Base-by-base conservation (phyloP, 1,140 invertebrate species). In the Drosophila teissieri region DNA sequence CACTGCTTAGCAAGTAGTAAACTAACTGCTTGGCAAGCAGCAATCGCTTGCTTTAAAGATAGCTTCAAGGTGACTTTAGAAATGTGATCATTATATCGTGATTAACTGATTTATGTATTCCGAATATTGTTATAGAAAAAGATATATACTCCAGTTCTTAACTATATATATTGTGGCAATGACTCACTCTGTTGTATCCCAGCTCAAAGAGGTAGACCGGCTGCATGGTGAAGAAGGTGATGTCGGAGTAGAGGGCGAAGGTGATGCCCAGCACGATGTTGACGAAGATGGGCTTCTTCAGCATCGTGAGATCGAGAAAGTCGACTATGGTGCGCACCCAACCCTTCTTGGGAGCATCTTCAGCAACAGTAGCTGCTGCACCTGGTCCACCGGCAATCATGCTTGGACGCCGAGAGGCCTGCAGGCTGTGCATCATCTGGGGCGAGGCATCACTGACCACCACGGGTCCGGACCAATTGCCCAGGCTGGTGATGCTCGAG, bases 211-310 rank as follows among this genome's bases (percentile, higher is more conserved):
- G 80, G 65, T 94, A 94, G 10, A 94, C 68, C 0, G 94, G 94
- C 52, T 94, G 93, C 52, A 94, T 56, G 11, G 93, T 94, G 69
- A 95, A 95, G 92, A 95, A 95, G 10, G 95, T 95, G 3, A 94
- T 94, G 57, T 94, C 95, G 7, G 93, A 93, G 58, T 94, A 94
- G 36, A 94, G 92, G 14, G 93, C 93, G 42, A 94, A 91, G 3
- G 93, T 92, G 65, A 94, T 93, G 37, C 94, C 94, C 49, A 94
- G 81, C 52, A 94, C 92, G 8, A 95, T 94, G 70, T 95, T 95
- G 3, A 95, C 92, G 58, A 94, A 95, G 2, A 94, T 92, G 14
- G 92, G 85, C 67, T 95, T 93, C 90, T 94, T 94, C 10, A 95
- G 74, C 4, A 95, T 88, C 10, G 94, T 93, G 49, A 95, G 78